These are phyloP conservation scores for Galerucella nymphaeae DNA, from an alignment of 2,888 invertebrate species.

Conservation along the genomic window DNA sequence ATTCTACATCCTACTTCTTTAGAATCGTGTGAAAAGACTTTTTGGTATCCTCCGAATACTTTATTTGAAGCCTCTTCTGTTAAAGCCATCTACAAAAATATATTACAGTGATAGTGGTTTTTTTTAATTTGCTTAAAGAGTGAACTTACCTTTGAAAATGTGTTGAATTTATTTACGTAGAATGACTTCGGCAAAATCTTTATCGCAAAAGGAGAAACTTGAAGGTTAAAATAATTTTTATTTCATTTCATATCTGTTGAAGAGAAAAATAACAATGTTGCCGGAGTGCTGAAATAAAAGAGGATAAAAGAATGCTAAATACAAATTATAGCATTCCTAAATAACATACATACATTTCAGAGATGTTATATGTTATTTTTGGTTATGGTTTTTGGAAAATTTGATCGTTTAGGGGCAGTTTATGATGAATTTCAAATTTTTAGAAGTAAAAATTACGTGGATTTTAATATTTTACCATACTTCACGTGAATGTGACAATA, in stretches of 20 bases:
- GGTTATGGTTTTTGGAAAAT: too few relatives aligned
- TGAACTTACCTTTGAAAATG: constrained; percentile 1
- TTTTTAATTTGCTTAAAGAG: not conserved
- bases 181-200: not conserved
- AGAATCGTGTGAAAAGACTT: constrained; percentile 85
- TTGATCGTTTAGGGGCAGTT: too few relatives aligned
- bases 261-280: not conserved
- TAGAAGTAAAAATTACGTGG: too few relatives aligned
- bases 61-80: constrained; percentile 76
- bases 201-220: not conserved
- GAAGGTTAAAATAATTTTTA: not conserved
- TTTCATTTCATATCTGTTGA: not conserved
- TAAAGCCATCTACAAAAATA: constrained; percentile 59
- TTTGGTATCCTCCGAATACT: constrained; percentile 86
- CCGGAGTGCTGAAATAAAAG: not conserved
- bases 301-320: not conserved
- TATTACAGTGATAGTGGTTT: not conserved
- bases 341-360: too few relatives aligned
- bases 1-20: constrained; percentile 85
- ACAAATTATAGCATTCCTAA: not conserved
- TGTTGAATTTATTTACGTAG: constrained; percentile 4
- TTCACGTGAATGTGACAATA: too few relatives aligned
- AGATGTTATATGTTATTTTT: too few relatives aligned
- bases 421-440: too few relatives aligned
- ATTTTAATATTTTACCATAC: too few relatives aligned